Percentiles rank a stretch among this genome's conserved stretches.
Evolutionary conservation across 2,113 vertebrate species (phyloP).

Genomic region (Macquaria australasica): DNA sequence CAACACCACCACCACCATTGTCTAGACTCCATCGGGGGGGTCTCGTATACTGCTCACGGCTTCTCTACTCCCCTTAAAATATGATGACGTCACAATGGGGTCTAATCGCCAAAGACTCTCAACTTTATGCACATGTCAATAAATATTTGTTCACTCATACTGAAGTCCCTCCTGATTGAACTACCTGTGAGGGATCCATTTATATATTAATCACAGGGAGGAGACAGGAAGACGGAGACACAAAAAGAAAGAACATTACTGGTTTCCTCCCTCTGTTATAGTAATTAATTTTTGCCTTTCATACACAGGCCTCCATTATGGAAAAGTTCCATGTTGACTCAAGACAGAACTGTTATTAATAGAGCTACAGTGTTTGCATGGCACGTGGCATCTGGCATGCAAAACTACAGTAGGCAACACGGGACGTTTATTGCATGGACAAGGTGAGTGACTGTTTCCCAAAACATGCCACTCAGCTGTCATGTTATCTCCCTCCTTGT

Average conservation of each 20-base stretch:
- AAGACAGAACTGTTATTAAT: constrained; percentile 16
- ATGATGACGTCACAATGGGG: no score
- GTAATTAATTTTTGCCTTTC: constrained; percentile 16
- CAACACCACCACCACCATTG: no score
- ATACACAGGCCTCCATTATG: constrained; percentile 1
- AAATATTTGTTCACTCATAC: no score
- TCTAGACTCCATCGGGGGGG: no score
- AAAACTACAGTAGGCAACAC: not conserved
- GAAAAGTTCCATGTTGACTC: constrained; percentile 25
- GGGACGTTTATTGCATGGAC: not conserved
- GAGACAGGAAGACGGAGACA: constrained; percentile 20
- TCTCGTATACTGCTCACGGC: no score
- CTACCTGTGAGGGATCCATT: constrained; percentile 46
- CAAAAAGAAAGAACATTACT: constrained; percentile 5
- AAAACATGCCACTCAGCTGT: constrained; percentile 29
- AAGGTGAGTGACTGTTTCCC: not conserved
- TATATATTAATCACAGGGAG: constrained; percentile 23
- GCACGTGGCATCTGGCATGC: not conserved
- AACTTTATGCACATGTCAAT: no score
- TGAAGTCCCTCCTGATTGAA: not conserved
- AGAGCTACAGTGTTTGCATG: not conserved
- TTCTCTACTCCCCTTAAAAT: no score
- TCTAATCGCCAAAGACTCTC: no score
- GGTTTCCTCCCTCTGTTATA: constrained; percentile 23
- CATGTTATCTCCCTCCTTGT: not conserved